phyloP scores from a whole-genome alignment of 2,888 invertebrate genomes.

The Myopa tessellatipennis region DNA sequence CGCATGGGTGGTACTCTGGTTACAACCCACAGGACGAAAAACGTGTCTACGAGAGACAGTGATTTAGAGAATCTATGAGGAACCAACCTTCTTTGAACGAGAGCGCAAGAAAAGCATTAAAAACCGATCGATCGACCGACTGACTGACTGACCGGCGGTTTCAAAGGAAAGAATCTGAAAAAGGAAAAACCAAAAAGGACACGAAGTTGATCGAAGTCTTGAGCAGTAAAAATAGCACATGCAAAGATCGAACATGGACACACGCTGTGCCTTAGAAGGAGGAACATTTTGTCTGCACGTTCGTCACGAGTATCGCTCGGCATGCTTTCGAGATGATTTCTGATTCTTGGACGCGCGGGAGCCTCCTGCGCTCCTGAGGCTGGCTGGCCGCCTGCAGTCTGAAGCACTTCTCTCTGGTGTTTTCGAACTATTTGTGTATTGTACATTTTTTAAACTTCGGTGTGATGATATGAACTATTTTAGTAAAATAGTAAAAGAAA shows the following conservation, averaged over 20 bases:
- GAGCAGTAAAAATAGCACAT: background rate
- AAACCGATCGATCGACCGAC: background rate
- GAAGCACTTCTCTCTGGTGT: no score
- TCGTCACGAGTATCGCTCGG: conserved; percentile 9
- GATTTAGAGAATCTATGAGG: background rate
- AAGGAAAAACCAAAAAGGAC: conserved; percentile 9
- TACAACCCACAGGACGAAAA: conserved; percentile 21
- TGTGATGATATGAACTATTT: no score
- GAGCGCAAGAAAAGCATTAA: background rate
- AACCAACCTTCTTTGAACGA: background rate
- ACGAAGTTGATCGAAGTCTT: background rate
- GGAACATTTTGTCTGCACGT: conserved; percentile 23
- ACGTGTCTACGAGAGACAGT: background rate
- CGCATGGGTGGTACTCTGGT: conserved; percentile 31
- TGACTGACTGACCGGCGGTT: background rate
- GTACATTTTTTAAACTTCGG: no score
- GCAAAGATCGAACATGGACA: conserved; percentile 2
- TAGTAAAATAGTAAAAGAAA: no score
- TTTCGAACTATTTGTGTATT: no score
- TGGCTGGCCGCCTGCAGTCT: no score
- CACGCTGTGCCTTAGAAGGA: conserved; percentile 9
- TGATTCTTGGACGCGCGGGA: background rate
- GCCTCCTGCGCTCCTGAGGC: no score
- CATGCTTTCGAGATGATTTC: background rate
- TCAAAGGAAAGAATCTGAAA: background rate